Evolutionary conservation across 35 echinoderm and acorn worm genomes (phyloP), one percentile per base, ranked within the genome.

Genomic region (Chiridota heheva): DNA sequence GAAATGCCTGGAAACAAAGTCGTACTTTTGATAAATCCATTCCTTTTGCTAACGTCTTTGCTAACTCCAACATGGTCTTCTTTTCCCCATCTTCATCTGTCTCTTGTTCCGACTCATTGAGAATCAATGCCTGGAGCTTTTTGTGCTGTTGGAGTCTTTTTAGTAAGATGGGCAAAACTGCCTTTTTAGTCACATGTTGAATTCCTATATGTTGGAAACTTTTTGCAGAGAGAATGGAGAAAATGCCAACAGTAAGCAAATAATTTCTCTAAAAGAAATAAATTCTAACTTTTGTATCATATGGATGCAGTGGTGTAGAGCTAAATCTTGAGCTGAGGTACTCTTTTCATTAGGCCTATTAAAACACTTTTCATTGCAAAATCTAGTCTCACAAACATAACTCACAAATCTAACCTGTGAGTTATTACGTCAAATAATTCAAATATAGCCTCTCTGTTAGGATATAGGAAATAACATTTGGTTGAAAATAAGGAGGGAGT

Each of bases 131-230:
- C 20, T 68, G 67, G 20, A 86, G 56, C 33, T 85, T 51, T 30
- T 89, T 87, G 56, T 96, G 77, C 37, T 91, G 84, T 2, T 88
- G 73, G 41, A 98, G 85, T 26, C 95, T 63, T 24, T 61, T 42
- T 46, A 91, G 86, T 39, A 98, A 66, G 34, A 91, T 78, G 16
- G 76, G 89, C 15, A 86, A 64, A 1, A 86, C 88, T 10, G 88
- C 85, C 71, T 90, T 91, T 40, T 81, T 82, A 22, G 95, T 98
- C 33, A 91, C 89, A 56, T 98, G 95, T 5, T 86, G 73, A 44
- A 98, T 98, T n/a, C 84, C 86, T 29, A 98, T 58, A 65, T 85
- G 91, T 36, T 90, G 95, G 39, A 98, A 98, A 39, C 95, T 98
- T 64, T 44, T 27, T 36, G 20, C 25, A 77, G 46, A 56, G 35